Percentiles rank a stretch among this genome's conserved stretches.
phyloP scores from a whole-genome alignment of 2,113 vertebrate genomes.

The Elgaria multicarinata region DNA sequence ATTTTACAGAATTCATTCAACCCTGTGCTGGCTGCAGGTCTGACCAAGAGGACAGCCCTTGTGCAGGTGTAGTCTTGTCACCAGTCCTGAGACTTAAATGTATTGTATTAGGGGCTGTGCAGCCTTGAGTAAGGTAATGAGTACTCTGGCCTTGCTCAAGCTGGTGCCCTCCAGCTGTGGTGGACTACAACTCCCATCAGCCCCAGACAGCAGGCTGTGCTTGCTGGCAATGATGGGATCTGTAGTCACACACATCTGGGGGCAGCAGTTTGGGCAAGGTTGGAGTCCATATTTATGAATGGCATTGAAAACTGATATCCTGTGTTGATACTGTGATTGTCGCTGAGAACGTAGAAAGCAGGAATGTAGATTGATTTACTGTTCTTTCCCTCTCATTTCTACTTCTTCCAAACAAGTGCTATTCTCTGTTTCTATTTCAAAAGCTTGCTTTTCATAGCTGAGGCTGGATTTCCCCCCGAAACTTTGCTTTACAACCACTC shows the following conservation, averaged over 20 bases:
- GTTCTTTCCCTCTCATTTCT: background rate
- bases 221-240: no score
- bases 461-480: background rate
- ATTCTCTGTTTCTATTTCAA: background rate
- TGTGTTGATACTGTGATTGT: background rate
- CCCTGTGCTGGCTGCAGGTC: no score
- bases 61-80: background rate
- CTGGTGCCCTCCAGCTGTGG: background rate
- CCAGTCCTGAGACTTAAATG: background rate
- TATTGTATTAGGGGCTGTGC: background rate
- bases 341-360: background rate
- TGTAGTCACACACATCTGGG: no score
- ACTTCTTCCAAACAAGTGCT: background rate
- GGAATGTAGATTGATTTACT: background rate
- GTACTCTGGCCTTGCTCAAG: background rate
- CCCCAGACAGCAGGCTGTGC: background rate
- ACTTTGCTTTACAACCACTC: background rate
- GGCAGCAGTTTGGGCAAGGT: no score
- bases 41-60: background rate
- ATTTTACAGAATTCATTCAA: no score
- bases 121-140: background rate
- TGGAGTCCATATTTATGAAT: background rate
- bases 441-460: background rate
- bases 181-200: background rate
- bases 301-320: background rate